Evolutionary conservation across 2,888 invertebrate genomes (phyloP), one percentile per base, ranked within the genome.

Genomic region (Neoascia interrupta): DNA sequence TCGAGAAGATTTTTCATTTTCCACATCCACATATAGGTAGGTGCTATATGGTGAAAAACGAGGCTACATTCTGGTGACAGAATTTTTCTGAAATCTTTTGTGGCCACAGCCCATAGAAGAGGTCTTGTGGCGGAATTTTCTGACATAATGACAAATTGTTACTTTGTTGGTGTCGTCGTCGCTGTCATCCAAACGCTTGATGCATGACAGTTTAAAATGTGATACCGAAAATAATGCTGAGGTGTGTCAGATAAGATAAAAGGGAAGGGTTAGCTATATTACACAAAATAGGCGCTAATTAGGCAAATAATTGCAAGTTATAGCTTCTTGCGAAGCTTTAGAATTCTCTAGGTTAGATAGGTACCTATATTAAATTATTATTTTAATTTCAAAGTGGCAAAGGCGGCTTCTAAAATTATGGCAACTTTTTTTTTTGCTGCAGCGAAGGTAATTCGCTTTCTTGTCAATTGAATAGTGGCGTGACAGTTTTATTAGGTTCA

Each of bases 161-260:
- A 39, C 64, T 70, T 70, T 70, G 76, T 64, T 58, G 58, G 49
- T 51, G 54, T 51, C 39, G n/a, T n/a, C n/a, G n/a, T n/a, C n/a
- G n/a, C n/a, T n/a, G n/a, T n/a, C n/a, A n/a, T n/a, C n/a, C n/a
- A n/a, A n/a, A 16, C 37, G 5, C 51, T 31, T 28, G 41, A 23
- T 60, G 26, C 28, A 21, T 49, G 28, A 16, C 56, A 23, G 47
- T 28, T 1, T 11, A 8, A 66, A 23, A 28, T 34, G 39, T 5
- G 45, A 21, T 49, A 69, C 36, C 5, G 28, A 41, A 43, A 26
- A 8, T n/a, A 39, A 13, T 18, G 5, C 31, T n/a, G n/a, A 39
- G 56, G 49, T 51, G 49, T 31, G 43, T 21, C 23, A 36, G 43
- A 37, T 36, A n/a, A 16, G 61, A 43, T 51, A 51, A 6, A 28